phyloP scores from a whole-genome alignment of 2,113 vertebrate species.

The Dipodomys stephensi region DNA sequence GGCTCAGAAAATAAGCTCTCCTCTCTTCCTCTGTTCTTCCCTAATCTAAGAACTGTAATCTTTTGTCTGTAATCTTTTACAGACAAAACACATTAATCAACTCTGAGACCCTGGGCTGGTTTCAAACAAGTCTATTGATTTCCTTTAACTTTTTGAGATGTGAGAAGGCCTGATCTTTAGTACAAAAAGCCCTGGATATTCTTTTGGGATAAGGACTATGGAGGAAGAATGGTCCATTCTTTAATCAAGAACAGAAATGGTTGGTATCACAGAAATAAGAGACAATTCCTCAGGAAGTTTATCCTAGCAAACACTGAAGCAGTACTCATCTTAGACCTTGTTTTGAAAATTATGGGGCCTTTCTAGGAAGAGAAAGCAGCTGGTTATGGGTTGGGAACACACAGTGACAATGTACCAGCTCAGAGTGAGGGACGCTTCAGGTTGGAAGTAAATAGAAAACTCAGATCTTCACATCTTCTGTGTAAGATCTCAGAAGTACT shows the following conservation, averaged over 20 bases:
- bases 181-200: slow-evolving; percentile 29
- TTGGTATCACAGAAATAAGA: neutral
- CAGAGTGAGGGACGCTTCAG: neutral
- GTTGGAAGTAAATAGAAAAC: slow-evolving; percentile 30
- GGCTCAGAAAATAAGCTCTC: slow-evolving; percentile 5
- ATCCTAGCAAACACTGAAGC: neutral
- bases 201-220: neutral
- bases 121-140: slow-evolving; percentile 9
- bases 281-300: too few species aligned
- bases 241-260: slow-evolving; percentile 21
- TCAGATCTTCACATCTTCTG: neutral
- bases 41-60: neutral
- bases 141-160: neutral
- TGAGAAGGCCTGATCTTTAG: neutral
- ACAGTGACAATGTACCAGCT: neutral
- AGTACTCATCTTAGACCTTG: neutral
- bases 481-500: neutral
- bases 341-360: neutral
- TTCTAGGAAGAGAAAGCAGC: neutral
- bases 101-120: neutral
- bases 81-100: neutral
- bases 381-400: neutral
- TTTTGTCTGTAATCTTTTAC: neutral
- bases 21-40: neutral
- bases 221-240: slow-evolving; percentile 1